phyloP scores from a whole-genome alignment of 2,888 invertebrate species.

The Polymixis flavicincta region DNA sequence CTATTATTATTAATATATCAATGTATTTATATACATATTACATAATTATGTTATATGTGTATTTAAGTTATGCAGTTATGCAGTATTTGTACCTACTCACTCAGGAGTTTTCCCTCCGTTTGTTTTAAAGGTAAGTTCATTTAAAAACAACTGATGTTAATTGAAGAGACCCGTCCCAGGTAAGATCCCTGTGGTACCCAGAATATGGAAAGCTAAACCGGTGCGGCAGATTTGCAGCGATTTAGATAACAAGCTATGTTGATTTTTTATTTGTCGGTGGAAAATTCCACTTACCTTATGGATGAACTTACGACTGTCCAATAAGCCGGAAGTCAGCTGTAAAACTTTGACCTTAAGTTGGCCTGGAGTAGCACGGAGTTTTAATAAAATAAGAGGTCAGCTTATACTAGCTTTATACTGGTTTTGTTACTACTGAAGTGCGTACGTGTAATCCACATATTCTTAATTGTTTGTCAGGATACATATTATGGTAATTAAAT shows the following conservation, averaged over 20 bases:
- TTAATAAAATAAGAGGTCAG: background rate
- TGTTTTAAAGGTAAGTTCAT: background rate
- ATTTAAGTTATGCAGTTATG: too few relatives aligned
- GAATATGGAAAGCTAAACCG: background rate
- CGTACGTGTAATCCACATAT: constrained; percentile 1
- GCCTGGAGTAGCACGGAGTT: background rate
- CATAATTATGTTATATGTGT: too few relatives aligned
- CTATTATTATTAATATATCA: too few relatives aligned
- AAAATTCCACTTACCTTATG: background rate
- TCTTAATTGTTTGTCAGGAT: background rate
- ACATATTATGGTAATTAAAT: constrained; percentile 15
- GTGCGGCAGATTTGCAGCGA: background rate
- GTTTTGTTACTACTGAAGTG: background rate
- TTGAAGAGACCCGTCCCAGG: background rate
- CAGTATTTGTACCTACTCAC: background rate
- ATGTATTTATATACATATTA: too few relatives aligned
- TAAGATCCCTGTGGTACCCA: background rate
- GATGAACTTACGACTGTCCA: background rate
- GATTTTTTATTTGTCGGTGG: background rate
- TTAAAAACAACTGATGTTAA: background rate
- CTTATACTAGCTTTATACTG: background rate
- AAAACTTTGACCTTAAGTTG: background rate
- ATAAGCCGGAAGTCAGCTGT: background rate
- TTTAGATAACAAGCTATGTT: background rate
- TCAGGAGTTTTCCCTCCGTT: background rate